Base-by-base conservation (phyloP, 1,140 invertebrate genomes). In the Drosophila lacertosa region DNA sequence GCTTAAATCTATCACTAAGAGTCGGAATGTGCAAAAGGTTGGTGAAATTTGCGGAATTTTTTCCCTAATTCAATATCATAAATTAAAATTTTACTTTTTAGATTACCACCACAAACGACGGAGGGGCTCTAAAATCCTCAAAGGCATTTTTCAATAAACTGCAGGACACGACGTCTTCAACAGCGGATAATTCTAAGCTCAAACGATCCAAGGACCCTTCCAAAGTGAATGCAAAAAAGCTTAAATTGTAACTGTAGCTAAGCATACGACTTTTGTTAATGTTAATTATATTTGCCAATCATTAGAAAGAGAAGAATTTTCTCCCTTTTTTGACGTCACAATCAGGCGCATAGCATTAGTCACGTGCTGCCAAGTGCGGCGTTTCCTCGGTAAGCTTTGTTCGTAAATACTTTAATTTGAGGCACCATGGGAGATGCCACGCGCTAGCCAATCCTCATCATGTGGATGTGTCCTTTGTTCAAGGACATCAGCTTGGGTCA, bases 141-240 rank as follows among this genome's bases (percentile, higher is more conserved):
- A 95, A 94, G 78, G 93, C 95, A 3, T 97, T 97, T 93, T 98
- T 97, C 91, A 93, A 93, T 50, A 94, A 96, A 83, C 91, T 98
- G 7, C 96, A 97, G 92, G 95, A 97, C 78, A 93, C 96, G 91
- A 93, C 78, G 15, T 59, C 64, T 15, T 10, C 60, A n/a, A 68
- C 50, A 13, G 35, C 55, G 0, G 11, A 29, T 7, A 3, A 33
- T 1, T 18, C 37, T 0, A 59, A 53, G 6, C 77, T 44, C 29
- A 89, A 89, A 53, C 70, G 86, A 24, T 53, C 74, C 32, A 77
- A 79, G 53, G 77, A 79, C 22, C n/a, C 54, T 5, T 29, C 59
- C 6, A 79, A 79, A 48, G 74, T 64, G 4, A 72, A 80, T 50
- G 84, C 84, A 33, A 89, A 89, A 48, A 89, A 86, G 67, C 84